phyloP scores from a whole-genome alignment of 2,888 invertebrate species.

The Tortricodes alternella region DNA sequence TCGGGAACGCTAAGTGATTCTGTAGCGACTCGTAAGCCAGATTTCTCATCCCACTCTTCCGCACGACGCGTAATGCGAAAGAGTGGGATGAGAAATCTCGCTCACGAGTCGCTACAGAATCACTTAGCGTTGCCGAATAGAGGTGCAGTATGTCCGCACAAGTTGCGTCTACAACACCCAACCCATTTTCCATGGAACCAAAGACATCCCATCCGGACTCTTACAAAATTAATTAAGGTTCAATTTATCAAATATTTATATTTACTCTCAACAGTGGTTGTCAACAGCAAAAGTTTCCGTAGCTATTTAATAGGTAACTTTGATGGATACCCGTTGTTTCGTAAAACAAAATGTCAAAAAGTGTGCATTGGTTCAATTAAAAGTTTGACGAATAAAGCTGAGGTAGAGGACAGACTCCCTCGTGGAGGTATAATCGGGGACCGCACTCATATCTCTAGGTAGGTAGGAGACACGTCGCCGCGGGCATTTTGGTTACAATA shows the following conservation, averaged over 20 bases:
- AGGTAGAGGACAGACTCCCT: conserved; percentile 45
- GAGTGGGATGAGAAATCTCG: no score
- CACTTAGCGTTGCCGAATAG: no score
- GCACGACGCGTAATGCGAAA: no score
- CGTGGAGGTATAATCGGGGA: neutral
- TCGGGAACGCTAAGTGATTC: no score
- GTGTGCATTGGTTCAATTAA: conserved; percentile 61
- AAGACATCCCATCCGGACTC: no score
- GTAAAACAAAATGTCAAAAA: conserved; percentile 35
- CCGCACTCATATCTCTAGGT: neutral
- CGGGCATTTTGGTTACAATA: conserved; percentile 4
- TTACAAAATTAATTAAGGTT: neutral
- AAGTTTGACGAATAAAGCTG: conserved; percentile 50
- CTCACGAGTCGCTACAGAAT: no score
- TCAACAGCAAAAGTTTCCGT: conserved; percentile 20
- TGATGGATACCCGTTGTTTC: conserved; percentile 4
- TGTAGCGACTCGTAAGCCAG: no score
- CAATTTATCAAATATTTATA: conserved; percentile 16
- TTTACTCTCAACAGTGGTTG: conserved; percentile 8
- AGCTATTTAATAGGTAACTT: conserved; percentile 12
- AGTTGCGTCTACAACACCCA: no score
- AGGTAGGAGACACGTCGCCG: neutral
- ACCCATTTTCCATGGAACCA: no score
- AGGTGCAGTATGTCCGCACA: no score
- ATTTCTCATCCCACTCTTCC: no score